Conservation (phyloP, 2,113 vertebrate species). For the Catharus fuscescens region DNA sequence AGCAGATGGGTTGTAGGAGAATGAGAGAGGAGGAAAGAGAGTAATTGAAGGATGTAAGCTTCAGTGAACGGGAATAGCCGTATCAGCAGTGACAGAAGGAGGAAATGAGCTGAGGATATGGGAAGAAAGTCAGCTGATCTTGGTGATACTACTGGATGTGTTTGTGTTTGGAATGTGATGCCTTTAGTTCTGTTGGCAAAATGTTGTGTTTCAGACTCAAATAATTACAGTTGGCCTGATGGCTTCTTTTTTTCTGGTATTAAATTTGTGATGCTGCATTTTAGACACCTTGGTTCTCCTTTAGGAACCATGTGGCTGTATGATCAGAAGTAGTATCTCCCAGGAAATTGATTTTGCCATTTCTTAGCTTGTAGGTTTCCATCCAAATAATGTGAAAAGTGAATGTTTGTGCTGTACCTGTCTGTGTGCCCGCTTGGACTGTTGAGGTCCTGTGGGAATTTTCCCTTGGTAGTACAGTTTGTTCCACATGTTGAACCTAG, state of each 20-base stretch:
- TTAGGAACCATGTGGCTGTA: background rate
- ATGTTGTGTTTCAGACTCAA: background rate
- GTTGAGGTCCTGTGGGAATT: background rate
- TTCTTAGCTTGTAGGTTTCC: background rate
- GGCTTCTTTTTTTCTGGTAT: background rate
- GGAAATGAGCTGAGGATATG: background rate
- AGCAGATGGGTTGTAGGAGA: background rate
- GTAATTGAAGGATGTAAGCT: conserved; percentile 38
- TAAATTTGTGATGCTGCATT: background rate
- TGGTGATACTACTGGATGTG: background rate
- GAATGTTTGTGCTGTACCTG: background rate
- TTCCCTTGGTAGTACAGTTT: background rate
- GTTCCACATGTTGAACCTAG: accelerated
- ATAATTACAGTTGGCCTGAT: background rate
- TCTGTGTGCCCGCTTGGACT: background rate
- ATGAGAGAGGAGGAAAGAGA: background rate
- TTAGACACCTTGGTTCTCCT: background rate
- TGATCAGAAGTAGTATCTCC: background rate
- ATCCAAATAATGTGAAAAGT: background rate
- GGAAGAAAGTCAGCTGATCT: background rate
- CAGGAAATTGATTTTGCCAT: background rate
- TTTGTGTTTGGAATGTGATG: background rate
- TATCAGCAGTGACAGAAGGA: background rate
- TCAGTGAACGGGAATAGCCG: background rate
- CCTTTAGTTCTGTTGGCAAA: background rate